Conservation (phyloP, 2,888 invertebrate species). For the Tenthredo notha region DNA sequence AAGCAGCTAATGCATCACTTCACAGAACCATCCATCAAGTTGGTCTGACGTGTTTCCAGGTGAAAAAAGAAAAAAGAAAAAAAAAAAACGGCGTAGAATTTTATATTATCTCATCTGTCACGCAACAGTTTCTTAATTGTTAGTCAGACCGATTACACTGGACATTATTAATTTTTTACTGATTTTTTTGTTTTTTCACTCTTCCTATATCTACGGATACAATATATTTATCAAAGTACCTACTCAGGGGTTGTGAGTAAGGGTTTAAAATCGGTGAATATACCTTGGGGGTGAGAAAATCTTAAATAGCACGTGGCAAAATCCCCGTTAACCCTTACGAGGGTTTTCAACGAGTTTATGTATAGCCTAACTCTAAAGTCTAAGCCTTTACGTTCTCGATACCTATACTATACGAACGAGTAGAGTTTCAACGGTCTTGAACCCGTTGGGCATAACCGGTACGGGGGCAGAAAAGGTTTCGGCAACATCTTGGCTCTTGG, state of each 20-base stretch:
- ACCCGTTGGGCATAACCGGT: neutral
- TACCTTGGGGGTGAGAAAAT: slow-evolving; percentile 1
- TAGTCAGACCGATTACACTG: neutral
- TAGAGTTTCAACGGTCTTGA: slow-evolving; percentile 1
- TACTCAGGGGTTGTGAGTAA: neutral
- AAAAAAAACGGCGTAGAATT: neutral
- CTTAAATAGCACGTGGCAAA: slow-evolving; percentile 27
- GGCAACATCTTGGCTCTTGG: slow-evolving; percentile 46
- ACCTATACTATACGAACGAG: neutral
- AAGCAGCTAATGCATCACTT: slow-evolving; percentile 23
- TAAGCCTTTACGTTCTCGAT: slow-evolving; percentile 31
- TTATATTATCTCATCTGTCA: slow-evolving; percentile 30
- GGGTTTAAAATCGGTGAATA: neutral
- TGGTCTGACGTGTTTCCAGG: slow-evolving; percentile 27
- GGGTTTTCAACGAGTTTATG: slow-evolving; percentile 31
- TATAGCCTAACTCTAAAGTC: slow-evolving; percentile 28
- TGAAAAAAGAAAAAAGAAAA: neutral
- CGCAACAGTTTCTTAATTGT: slow-evolving; percentile 42
- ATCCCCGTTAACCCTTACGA: slow-evolving; percentile 18
- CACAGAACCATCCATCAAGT: slow-evolving; percentile 32
- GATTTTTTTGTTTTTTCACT: neutral
- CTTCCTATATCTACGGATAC: neutral
- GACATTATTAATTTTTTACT: neutral
- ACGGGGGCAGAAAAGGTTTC: slow-evolving; percentile 31
- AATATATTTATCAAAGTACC: neutral